phyloP scores from a whole-genome alignment of 2,797 vertebrate genomes.

The Danio tinwini region DNA sequence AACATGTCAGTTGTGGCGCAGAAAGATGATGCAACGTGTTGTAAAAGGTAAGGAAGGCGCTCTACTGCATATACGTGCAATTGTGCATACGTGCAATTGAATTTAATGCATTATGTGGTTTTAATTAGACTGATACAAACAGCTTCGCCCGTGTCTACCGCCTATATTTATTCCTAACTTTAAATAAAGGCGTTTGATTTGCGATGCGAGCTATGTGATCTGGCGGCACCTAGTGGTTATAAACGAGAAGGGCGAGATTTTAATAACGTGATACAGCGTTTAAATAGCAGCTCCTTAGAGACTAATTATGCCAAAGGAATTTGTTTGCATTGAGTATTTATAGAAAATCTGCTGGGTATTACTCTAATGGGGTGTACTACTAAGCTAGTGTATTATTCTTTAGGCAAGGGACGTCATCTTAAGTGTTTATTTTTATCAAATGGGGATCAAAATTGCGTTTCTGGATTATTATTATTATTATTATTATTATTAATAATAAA shows the following conservation, averaged over 20 bases:
- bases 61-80: neutral
- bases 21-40: constrained; percentile 19
- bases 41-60: neutral
- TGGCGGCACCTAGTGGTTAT: constrained; percentile 13
- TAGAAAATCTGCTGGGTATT: neutral
- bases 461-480: neutral
- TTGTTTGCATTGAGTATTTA: constrained; percentile 1
- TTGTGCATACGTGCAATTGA: too few species aligned
- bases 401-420: neutral
- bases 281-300: neutral
- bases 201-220: neutral
- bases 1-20: neutral
- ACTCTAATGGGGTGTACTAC: neutral
- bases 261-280: neutral
- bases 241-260: neutral
- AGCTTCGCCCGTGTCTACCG: too few species aligned
- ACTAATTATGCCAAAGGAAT: neutral
- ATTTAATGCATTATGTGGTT: neutral
- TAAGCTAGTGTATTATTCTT: neutral
- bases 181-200: neutral
- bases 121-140: neutral
- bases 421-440: neutral
- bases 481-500: too few species aligned
- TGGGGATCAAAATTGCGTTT: neutral
- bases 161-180: neutral